Evolutionary conservation across 2,797 vertebrate species (phyloP).

Genomic region (Acanthurus lineatus): DNA sequence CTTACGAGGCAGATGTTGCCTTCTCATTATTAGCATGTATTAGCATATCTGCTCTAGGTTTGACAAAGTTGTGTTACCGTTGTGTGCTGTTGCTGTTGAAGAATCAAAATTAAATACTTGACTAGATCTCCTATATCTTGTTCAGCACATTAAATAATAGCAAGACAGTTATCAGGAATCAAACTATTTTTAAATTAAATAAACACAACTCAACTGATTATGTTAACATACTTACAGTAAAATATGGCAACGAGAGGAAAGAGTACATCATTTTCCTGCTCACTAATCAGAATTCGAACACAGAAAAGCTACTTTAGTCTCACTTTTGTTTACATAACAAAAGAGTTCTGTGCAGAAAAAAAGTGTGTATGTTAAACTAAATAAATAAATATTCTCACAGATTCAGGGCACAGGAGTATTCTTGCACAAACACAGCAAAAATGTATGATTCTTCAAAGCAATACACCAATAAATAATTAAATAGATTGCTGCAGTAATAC

Average conservation of each 20-base stretch:
- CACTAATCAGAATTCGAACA: conserved; percentile 10
- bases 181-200: background rate
- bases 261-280: conserved; percentile 6
- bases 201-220: background rate
- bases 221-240: background rate
- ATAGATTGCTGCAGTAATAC: conserved; percentile 58
- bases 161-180: background rate
- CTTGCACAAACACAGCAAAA: conserved; percentile 51
- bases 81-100: background rate
- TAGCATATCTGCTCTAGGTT: background rate
- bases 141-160: background rate
- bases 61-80: background rate
- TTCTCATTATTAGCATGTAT: background rate
- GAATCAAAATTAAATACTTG: background rate
- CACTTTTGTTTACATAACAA: conserved; percentile 43
- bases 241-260: background rate
- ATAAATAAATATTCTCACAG: conserved; percentile 45
- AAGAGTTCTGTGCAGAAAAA: background rate
- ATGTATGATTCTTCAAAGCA: conserved; percentile 57
- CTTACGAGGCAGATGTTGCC: background rate
- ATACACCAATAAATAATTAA: conserved; percentile 73
- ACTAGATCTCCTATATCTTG: too few relatives aligned
- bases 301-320: conserved; percentile 7
- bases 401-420: conserved; percentile 48
- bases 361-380: conserved; percentile 13